A percentile compares a stretch with the other conserved stretches of the same genome.
Evolutionary conservation across 1,140 invertebrate genomes (phyloP).

Genomic region (Helicoverpa armigera): DNA sequence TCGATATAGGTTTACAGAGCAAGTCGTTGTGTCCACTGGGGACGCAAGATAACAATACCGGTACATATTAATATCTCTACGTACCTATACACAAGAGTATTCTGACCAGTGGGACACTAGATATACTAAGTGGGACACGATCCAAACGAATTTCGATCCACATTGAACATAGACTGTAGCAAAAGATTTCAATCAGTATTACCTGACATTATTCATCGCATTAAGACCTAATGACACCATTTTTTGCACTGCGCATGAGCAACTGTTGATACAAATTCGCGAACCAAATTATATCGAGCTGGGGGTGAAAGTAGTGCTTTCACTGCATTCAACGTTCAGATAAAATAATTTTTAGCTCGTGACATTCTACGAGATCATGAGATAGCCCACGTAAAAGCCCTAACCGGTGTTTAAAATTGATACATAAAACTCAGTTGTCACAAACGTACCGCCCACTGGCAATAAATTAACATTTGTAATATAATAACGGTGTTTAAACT

Average conservation of each 20-base stretch:
- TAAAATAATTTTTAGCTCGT: slow-evolving; percentile 50
- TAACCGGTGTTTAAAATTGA: slow-evolving; percentile 32
- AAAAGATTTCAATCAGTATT: slow-evolving; percentile 57
- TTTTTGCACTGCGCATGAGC: slow-evolving; percentile 68
- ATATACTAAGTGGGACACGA: slow-evolving; percentile 26
- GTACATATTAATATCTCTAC: slow-evolving; percentile 30
- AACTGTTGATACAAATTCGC: slow-evolving; percentile 76
- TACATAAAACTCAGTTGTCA: slow-evolving; percentile 21
- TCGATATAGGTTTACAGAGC: slow-evolving; percentile 13
- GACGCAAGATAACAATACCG: slow-evolving; percentile 43
- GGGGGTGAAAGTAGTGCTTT: slow-evolving; percentile 68
- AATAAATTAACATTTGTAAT: slow-evolving; percentile 42
- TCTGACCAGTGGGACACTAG: slow-evolving; percentile 10
- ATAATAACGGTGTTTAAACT: slow-evolving; percentile 28
- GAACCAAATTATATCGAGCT: slow-evolving; percentile 59
- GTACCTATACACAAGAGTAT: slow-evolving; percentile 27
- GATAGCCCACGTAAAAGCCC: slow-evolving; percentile 20
- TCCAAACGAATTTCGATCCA: slow-evolving; percentile 38
- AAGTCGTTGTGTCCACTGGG: slow-evolving; percentile 39
- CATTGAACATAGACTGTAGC: slow-evolving; percentile 12
- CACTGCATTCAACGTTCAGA: slow-evolving; percentile 55
- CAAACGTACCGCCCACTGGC: slow-evolving; percentile 17
- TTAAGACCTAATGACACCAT: slow-evolving; percentile 76
- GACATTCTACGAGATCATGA: slow-evolving; percentile 45
- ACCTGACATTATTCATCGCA: slow-evolving; percentile 61